Evolutionary conservation across 1,140 invertebrate genomes (phyloP), one percentile per base, ranked within the genome.

Genomic region (Bombus huntii): DNA sequence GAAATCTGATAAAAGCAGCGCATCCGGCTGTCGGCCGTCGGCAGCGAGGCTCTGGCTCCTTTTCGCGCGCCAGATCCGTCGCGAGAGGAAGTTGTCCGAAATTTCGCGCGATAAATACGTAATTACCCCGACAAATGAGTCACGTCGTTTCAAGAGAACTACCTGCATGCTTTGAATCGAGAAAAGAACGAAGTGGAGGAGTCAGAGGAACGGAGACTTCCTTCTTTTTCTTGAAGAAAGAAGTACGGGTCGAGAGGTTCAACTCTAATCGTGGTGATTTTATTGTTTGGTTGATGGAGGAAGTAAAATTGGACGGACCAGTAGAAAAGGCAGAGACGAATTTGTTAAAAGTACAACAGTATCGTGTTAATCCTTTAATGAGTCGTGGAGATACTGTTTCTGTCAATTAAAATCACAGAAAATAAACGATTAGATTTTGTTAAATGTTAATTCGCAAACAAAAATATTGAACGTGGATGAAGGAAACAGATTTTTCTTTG

Each of bases 21-120:
- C 79, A 81, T 90, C 89, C 88, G 88, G 85, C 25, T 57, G 70
- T 39, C 79, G 76, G 44, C 47, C 25, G 80, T 68, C 77, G 59
- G 57, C 47, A 31, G 62, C 62, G 25, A 87, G 42, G 62, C 65
- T 18, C 65, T 76, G 31, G 68, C 68, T 68, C 22, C 66, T 89
- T 59, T 71, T 81, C 59, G 86, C 53, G 53, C n/a, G 25, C 5
- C 31, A 44, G 34, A 83, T 86, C 15, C 81, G 73, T 31, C 78
- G 62, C 62, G 53, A 25, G 76, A 87, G 85, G 78, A 88, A 88
- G 72, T 89, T 82, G 87, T 73, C 87, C 89, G 88, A 92, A 77
- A 93, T 92, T 91, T 92, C 85, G 89, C 90, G 92, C 91, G 92
- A 93, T 94, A 93, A 94, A 94, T 93, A 93, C 92, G 87, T 94